Conservation (phyloP, 1,140 invertebrate species). For the Diorhabda elongata region DNA sequence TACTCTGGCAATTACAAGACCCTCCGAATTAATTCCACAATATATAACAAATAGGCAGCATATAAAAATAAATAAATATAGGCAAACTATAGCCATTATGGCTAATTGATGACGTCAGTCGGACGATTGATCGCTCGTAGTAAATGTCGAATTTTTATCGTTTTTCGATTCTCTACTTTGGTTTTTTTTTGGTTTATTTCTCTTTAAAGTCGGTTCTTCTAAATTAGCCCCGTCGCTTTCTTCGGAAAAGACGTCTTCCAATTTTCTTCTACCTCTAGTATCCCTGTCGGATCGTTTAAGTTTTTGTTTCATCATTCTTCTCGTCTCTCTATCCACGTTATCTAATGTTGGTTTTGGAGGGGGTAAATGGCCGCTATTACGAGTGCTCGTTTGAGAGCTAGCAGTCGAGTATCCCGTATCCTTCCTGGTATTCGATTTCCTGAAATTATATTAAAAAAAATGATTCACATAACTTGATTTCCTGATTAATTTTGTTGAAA, state of each 20-base stretch:
- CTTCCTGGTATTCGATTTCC: slow-evolving; percentile 49
- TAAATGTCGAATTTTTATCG: slow-evolving; percentile 32
- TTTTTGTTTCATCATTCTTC: slow-evolving; percentile 42
- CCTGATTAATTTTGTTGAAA: too few relatives aligned
- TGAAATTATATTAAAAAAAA: slow-evolving; percentile 18
- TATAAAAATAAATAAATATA: slow-evolving; percentile 56
- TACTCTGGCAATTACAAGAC: slow-evolving; percentile 46
- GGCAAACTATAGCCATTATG: slow-evolving; percentile 54
- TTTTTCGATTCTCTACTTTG: slow-evolving; percentile 26
- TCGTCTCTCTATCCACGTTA: slow-evolving; percentile 14
- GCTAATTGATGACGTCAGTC: slow-evolving; percentile 58
- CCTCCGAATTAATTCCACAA: slow-evolving; percentile 52
- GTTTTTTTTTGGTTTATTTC: slow-evolving; percentile 8
- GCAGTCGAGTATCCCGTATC: slow-evolving; percentile 64
- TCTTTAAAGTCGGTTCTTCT: slow-evolving; percentile 25
- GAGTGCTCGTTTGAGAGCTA: slow-evolving; percentile 53
- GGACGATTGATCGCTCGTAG: slow-evolving; percentile 42
- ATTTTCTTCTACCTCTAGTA: slow-evolving; percentile 28
- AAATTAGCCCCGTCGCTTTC: slow-evolving; percentile 36
- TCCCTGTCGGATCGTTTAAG: slow-evolving; percentile 33
- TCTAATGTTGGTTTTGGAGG: slow-evolving; percentile 12
- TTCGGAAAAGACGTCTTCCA: slow-evolving; percentile 34
- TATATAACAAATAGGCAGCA: slow-evolving; percentile 55
- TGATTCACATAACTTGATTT: too few relatives aligned
- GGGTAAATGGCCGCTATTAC: slow-evolving; percentile 33